Evolutionary conservation across 2,888 invertebrate genomes (phyloP), one percentile per base, ranked within the genome.

Genomic region (Pyrocoelia pectoralis): DNA sequence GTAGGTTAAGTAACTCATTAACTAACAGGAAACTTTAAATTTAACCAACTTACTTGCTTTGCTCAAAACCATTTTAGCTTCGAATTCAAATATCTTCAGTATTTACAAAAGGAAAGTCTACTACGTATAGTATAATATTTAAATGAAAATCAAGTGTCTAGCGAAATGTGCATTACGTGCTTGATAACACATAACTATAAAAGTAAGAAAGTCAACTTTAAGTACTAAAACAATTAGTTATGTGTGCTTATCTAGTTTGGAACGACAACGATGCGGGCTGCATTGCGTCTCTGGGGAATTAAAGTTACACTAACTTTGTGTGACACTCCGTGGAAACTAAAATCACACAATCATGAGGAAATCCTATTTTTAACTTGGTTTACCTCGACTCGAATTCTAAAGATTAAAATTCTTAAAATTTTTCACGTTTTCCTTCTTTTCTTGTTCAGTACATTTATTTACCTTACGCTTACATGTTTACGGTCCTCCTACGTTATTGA

Each of bases 251-350:
- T 69, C 69, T 69, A 40, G 60, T 56, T 65, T 49, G 66, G 66
- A 69, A 69, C 64, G 67, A 59, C 64, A 64, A 66, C 65, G 67
- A 69, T 68, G 67, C 55, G 65, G 66, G 58, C 48, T 60, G 65
- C 52, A 49, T 52, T 18, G 33, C 46, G 56, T 53, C 65, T 46
- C 51, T 13, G 17, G 65, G 62, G 67, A 69, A 66, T 59, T 64
- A 66, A 69, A 69, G 60, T 64, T 61, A 64, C 67, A 66, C 63
- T 67, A 69, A 69, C 69, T 67, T 61, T 56, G 66, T 60, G 67
- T 64, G 69, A 67, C 67, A 68, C 65, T 64, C 48, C 56, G 53
- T 52, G 64, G 63, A 66, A 62, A 66, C 54, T 55, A 52, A 52
- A 59, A 59, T 59, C 59, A 59, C 38, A 58, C 43, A 58, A 65